Conservation (phyloP, 2,888 invertebrate genomes). For the Caenorhabditis sp. region DNA sequence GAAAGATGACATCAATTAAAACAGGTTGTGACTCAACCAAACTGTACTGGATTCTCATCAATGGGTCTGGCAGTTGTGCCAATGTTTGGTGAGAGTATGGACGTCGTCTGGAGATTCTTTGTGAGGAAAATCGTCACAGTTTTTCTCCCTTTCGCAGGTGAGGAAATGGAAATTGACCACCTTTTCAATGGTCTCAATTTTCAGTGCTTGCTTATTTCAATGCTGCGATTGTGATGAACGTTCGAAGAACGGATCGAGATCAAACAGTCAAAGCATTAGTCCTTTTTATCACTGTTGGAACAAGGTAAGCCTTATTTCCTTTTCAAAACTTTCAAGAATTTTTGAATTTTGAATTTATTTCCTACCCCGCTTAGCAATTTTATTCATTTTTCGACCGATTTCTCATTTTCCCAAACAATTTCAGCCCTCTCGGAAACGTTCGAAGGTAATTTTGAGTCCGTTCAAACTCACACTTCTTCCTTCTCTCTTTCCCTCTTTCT, state of each 20-base stretch:
- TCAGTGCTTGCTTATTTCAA: constrained; percentile 81
- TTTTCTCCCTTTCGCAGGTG: constrained; percentile 79
- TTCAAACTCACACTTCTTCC: constrained; percentile 18
- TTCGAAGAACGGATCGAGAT: constrained; percentile 76
- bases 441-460: constrained; percentile 62
- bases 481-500: constrained; percentile 36
- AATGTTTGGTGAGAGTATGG: constrained; percentile 71
- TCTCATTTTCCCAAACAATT: constrained; percentile 32
- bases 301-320: constrained; percentile 63
- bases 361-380: not conserved
- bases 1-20: not conserved
- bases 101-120: constrained; percentile 80
- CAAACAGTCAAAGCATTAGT: constrained; percentile 79
- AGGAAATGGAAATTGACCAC: too few relatives aligned
- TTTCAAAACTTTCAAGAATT: not conserved
- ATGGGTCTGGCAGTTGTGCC: constrained; percentile 72
- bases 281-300: constrained; percentile 79
- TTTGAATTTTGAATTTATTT: not conserved
- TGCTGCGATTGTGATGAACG: constrained; percentile 78
- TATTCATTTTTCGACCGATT: constrained; percentile 16
- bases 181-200: constrained; percentile 16
- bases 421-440: constrained; percentile 66
- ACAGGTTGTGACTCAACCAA: constrained; percentile 69
- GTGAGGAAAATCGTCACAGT: constrained; percentile 79
- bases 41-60: constrained; percentile 75